A percentile compares a stretch with the other conserved stretches of the same genome.
These are phyloP conservation scores for Spea bombifrons DNA, from an alignment of 2,113 vertebrate genomes.

Conservation along the genomic window DNA sequence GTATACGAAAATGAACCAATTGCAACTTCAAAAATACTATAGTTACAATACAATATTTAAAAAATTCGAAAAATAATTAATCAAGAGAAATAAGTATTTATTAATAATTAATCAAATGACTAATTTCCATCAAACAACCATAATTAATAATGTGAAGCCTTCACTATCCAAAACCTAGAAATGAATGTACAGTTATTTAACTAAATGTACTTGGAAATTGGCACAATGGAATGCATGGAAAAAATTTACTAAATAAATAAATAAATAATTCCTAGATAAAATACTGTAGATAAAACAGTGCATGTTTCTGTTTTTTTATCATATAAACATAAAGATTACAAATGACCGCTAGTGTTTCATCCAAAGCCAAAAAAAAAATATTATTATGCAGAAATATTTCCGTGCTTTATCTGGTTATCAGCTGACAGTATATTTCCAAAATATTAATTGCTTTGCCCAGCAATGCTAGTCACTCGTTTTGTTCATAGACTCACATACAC, in stretches of 20 bases:
- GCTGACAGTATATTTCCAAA: not conserved
- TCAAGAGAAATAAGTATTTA: too few relatives aligned
- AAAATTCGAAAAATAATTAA: too few relatives aligned
- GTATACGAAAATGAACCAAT: too few relatives aligned
- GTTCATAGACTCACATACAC: not conserved
- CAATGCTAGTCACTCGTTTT: not conserved
- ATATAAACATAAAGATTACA: not conserved
- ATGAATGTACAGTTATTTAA: too few relatives aligned
- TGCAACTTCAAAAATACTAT: too few relatives aligned
- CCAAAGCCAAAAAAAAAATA: slow-evolving; percentile 24
- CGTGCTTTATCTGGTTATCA: too few relatives aligned
- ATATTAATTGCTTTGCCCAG: not conserved
- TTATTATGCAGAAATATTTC: not conserved
- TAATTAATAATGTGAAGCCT: too few relatives aligned
- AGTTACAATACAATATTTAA: too few relatives aligned
- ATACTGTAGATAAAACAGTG: slow-evolving; percentile 8
- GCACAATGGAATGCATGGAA: not conserved
- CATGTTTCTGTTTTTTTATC: slow-evolving; percentile 12
- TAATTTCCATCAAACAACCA: too few relatives aligned
- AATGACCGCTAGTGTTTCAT: slow-evolving; percentile 7
- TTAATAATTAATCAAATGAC: too few relatives aligned
- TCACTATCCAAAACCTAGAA: too few relatives aligned
- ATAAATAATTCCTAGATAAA: slow-evolving; percentile 11
- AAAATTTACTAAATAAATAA: too few relatives aligned
- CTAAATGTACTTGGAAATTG: not conserved